Base-by-base conservation (phyloP, 2,888 invertebrate genomes). In the Metalampra italica region DNA sequence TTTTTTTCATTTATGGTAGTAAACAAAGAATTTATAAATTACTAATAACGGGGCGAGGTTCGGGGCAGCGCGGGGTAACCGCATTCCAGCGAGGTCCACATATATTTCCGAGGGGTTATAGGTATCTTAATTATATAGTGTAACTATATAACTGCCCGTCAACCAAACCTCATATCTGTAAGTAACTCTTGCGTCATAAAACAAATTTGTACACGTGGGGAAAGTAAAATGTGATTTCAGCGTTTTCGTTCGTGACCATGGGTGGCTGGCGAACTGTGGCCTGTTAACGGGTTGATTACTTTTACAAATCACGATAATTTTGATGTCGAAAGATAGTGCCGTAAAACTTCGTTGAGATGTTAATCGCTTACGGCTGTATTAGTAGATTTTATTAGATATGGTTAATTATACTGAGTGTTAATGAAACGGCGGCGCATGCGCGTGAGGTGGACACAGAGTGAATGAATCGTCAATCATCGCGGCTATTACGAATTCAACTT, bases 201-300 rank as follows among this genome's bases (percentile, higher is more conserved):
- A n/a, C n/a, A n/a, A n/a, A n/a, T n/a, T n/a, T n/a, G n/a, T n/a
- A n/a, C n/a, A n/a, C n/a, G n/a, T n/a, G n/a, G n/a, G n/a, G n/a
- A n/a, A n/a, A n/a, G n/a, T n/a, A n/a, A n/a, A n/a, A 72, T 82
- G 80, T 83, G 77, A 84, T 85, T 83, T 84, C 79, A 76, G 79
- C 78, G 59, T 75, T 79, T 81, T 78, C 77, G 81, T 71, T 73
- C 68, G 62, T 57, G 68, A 68, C 68, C 74, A 74, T 79, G 82
- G 82, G 82, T 81, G 83, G 82, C 69, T 36, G 51, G 58, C 56
- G 56, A 57, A 60, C 63, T 63, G 60, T 68, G 64, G 67, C 66
- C 63, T 68, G 55, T 65, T 69, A 74, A 80, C 66, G 70, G 70
- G 75, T 78, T 68, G 62, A 75, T 75, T 68, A 55, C 22, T 22